These are phyloP conservation scores for Drosophila gaucha DNA, from an alignment of 2,888 invertebrate species.

Conservation along the genomic window DNA sequence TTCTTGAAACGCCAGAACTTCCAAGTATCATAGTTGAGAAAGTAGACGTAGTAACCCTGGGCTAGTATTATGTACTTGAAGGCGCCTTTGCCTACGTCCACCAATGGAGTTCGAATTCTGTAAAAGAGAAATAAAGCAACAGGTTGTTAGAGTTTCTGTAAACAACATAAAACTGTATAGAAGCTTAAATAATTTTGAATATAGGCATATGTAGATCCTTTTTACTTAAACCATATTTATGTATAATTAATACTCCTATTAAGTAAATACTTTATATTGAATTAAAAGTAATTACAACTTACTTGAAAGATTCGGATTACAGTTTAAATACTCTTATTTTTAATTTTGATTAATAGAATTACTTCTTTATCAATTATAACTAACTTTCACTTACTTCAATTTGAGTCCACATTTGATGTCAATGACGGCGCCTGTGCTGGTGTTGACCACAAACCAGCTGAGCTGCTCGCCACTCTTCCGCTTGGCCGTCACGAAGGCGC, in stretches of 20 bases:
- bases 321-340: too few relatives aligned
- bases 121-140: conserved; percentile 12
- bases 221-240: too few relatives aligned
- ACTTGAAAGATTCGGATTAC: too few relatives aligned
- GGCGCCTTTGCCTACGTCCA: conserved; percentile 70
- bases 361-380: neutral
- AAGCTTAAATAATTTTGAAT: too few relatives aligned
- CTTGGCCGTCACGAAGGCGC: conserved; percentile 75
- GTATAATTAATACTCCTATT: too few relatives aligned
- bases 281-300: too few relatives aligned
- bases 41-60: conserved; percentile 67
- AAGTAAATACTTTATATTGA: too few relatives aligned
- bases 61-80: conserved; percentile 76
- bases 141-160: conserved; percentile 25
- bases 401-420: conserved; percentile 46
- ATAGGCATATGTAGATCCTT: too few relatives aligned
- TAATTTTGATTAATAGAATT: too few relatives aligned
- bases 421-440: conserved; percentile 47
- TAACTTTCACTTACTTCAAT: conserved; percentile 60
- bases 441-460: conserved; percentile 72
- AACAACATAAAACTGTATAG: too few relatives aligned
- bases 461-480: conserved; percentile 16
- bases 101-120: conserved; percentile 59
- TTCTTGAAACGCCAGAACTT: conserved; percentile 58
- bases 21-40: conserved; percentile 79